These are phyloP conservation scores for Parnassius orleans DNA, from an alignment of 2,888 invertebrate genomes.

Conservation along the genomic window DNA sequence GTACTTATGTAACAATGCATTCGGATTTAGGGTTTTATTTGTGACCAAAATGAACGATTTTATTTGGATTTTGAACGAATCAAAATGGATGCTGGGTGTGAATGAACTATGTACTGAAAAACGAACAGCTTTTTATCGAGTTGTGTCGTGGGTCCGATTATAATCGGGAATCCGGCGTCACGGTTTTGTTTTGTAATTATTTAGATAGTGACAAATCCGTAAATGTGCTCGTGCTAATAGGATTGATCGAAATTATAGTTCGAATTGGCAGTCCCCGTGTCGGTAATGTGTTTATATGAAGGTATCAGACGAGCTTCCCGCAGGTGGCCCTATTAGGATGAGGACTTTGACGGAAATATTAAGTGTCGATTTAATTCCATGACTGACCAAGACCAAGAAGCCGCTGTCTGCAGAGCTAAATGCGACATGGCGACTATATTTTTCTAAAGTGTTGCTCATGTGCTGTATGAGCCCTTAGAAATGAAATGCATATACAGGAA, in stretches of 20 bases:
- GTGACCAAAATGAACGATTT: conserved; percentile 71
- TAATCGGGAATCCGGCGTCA: conserved; percentile 71
- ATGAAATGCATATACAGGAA: conserved; percentile 86
- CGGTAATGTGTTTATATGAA: conserved; percentile 77
- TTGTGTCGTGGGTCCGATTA: conserved; percentile 77
- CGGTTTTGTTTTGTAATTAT: conserved; percentile 63
- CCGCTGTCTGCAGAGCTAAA: conserved; percentile 54
- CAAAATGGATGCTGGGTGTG: conserved; percentile 82
- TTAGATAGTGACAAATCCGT: conserved; percentile 55
- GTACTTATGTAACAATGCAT: conserved; percentile 41
- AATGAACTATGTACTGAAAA: conserved; percentile 80
- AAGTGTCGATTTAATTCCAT: conserved; percentile 61
- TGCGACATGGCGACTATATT: conserved; percentile 72
- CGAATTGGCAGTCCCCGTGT: conserved; percentile 70
- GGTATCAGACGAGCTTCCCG: conserved; percentile 68
- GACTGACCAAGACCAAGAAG: conserved; percentile 51
- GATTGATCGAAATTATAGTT: conserved; percentile 52
- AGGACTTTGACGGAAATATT: conserved; percentile 72
- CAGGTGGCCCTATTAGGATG: conserved; percentile 78
- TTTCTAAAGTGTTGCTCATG: conserved; percentile 73
- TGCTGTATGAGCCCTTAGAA: conserved; percentile 77
- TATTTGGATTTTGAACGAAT: conserved; percentile 79
- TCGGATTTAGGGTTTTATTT: conserved; percentile 56
- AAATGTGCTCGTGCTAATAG: conserved; percentile 50
- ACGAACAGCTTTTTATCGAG: conserved; percentile 79